phyloP scores from a whole-genome alignment of 2,888 invertebrate species.

The Petrolisthes manimaculis region DNA sequence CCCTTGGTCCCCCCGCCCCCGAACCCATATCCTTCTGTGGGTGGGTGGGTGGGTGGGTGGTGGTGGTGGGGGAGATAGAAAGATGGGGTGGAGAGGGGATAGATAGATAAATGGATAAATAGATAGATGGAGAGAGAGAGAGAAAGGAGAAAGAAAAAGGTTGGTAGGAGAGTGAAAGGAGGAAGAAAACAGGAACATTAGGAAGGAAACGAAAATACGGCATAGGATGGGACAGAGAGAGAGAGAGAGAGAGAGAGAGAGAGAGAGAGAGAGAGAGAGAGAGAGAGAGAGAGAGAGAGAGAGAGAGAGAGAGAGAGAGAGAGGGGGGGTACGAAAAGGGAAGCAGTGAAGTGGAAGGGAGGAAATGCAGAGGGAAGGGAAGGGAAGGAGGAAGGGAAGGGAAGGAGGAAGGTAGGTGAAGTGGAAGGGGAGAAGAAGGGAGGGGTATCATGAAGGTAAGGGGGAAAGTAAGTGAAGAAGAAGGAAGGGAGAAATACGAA shows the following conservation, averaged over 20 bases:
- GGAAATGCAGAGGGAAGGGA: background rate
- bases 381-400: background rate
- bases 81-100: background rate
- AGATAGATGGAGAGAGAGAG: background rate
- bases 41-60: background rate
- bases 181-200: background rate
- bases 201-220: background rate
- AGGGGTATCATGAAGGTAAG: no score
- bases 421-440: no score
- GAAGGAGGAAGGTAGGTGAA: no score
- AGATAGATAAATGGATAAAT: background rate
- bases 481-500: background rate
- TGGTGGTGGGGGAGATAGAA: background rate
- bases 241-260: background rate
- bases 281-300: slow-evolving; percentile 1
- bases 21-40: background rate
- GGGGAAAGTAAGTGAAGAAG: background rate
- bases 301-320: background rate
- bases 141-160: background rate
- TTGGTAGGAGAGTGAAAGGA: background rate
- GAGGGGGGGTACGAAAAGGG: background rate
- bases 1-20: slow-evolving; percentile 26
- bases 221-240: background rate
- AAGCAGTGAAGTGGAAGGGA: background rate
- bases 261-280: slow-evolving; percentile 1